A percentile compares a stretch with the other conserved stretches of the same genome.
These are phyloP conservation scores for Artemia sinica DNA, from an alignment of 2,888 invertebrate genomes.

Conservation along the genomic window DNA sequence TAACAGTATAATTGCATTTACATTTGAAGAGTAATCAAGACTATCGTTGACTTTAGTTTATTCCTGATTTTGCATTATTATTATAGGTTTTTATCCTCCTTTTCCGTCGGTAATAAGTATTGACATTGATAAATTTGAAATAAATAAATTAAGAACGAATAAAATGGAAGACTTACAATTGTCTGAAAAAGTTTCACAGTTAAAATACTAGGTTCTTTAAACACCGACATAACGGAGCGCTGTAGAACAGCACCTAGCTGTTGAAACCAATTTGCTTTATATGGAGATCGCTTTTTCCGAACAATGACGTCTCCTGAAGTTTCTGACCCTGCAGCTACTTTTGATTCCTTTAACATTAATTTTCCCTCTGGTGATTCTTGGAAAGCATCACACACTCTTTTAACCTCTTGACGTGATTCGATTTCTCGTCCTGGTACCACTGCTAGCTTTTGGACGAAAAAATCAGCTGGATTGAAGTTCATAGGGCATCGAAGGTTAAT, in stretches of 20 bases:
- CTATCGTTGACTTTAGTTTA: no score
- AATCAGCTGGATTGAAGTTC: constrained; percentile 37
- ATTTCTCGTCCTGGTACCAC: constrained; percentile 33
- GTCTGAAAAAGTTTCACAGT: constrained; percentile 75
- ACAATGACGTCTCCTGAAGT: not conserved
- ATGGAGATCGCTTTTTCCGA: constrained; percentile 36
- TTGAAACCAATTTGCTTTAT: constrained; percentile 68
- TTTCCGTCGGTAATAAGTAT: no score
- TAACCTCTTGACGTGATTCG: constrained; percentile 24
- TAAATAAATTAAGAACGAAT: not conserved
- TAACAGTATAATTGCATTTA: no score
- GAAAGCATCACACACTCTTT: constrained; percentile 32
- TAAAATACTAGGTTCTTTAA: constrained; percentile 75
- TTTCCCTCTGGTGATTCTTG: constrained; percentile 35
- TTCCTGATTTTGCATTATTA: no score
- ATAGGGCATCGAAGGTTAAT: constrained; percentile 32
- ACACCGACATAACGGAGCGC: constrained; percentile 71
- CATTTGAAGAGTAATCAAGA: no score
- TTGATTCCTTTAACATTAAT: constrained; percentile 1
- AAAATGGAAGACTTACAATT: constrained; percentile 44
- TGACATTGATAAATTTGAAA: no score
- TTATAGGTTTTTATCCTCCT: no score
- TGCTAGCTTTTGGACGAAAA: constrained; percentile 35
- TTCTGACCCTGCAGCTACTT: no score
- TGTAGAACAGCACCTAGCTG: constrained; percentile 77